Base-by-base conservation (phyloP, 2,797 vertebrate genomes). In the Macropus fuliginosus region DNA sequence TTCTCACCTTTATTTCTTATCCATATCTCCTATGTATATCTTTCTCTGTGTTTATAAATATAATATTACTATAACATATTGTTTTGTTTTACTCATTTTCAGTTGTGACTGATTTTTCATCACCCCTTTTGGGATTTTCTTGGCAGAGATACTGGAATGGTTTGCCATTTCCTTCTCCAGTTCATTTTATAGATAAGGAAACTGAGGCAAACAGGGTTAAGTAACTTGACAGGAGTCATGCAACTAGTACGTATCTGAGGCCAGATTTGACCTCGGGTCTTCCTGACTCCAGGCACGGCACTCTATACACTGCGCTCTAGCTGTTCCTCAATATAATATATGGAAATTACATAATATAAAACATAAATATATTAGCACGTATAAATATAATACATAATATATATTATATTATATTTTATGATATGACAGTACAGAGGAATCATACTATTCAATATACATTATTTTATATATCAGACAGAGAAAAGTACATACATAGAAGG, bases 1-100 rank as follows among this genome's bases (percentile, higher is more conserved):
- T 97, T 96, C 92, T 92, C 56, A 93, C 56, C 92, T 95, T 95
- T 55, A 95, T 94, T 94, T 55, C 93, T 93, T 92, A 24, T 5
- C 93, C 95, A 50, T 55, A 29, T 24, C 91, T 57, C 24, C 81
- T 94, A 93, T 46, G 24, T 91, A 94, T 91, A 0, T 1, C 5
- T 6, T 55, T 28, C 93, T 28, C 91, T 81, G n/a, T 93, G 87
- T 24, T 93, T 96, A 92, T 96, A 93, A 95, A 95, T 87, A 87
- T 27, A 87, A 27, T 50, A 4, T 50, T 27, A 50, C 5, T 50
- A 46, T 27, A 87, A 50, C 18, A 81, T 81, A 3, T 27, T 50
- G 24, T 24, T 81, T 81, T 50, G 3, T 13, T 66, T 27, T 46
- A 40, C 18, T 21, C 18, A 46, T 81, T 81, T 87, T 87, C n/a